These are phyloP conservation scores for Apocrypta bakeri DNA, from an alignment of 1,140 invertebrate genomes.

Conservation along the genomic window DNA sequence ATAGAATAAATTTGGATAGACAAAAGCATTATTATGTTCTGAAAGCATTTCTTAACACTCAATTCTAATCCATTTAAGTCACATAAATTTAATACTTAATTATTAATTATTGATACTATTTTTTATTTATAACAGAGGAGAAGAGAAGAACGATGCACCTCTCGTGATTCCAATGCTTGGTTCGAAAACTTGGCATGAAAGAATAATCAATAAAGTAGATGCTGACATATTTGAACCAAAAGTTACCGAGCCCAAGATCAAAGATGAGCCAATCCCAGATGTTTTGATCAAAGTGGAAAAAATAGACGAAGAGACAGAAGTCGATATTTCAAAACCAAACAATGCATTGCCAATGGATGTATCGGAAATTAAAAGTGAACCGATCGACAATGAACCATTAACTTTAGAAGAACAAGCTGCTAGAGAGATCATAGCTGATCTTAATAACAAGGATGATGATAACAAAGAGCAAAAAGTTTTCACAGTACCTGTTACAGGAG, in stretches of 20 bases:
- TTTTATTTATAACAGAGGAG: slow-evolving; percentile 70
- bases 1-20: too few relatives aligned
- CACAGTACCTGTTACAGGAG: slow-evolving; percentile 74
- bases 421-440: slow-evolving; percentile 76
- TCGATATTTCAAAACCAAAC: slow-evolving; percentile 22
- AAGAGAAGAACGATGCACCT: slow-evolving; percentile 73
- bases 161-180: slow-evolving; percentile 80
- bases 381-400: slow-evolving; percentile 55
- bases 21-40: too few relatives aligned
- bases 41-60: too few relatives aligned
- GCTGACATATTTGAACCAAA: slow-evolving; percentile 66
- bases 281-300: slow-evolving; percentile 56
- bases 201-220: slow-evolving; percentile 68
- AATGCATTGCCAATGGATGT: slow-evolving; percentile 29
- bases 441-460: slow-evolving; percentile 66
- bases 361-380: slow-evolving; percentile 59
- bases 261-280: slow-evolving; percentile 37
- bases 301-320: slow-evolving; percentile 49
- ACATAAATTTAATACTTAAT: too few relatives aligned
- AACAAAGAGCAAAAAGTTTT: slow-evolving; percentile 62
- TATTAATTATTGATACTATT: slow-evolving; percentile 14
- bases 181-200: slow-evolving; percentile 68
- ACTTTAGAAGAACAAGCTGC: slow-evolving; percentile 77
- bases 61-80: too few relatives aligned
- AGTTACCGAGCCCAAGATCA: slow-evolving; percentile 10